These are phyloP conservation scores for Cyrtorhinus lividipennis DNA, from an alignment of 1,140 invertebrate species.

Conservation along the genomic window DNA sequence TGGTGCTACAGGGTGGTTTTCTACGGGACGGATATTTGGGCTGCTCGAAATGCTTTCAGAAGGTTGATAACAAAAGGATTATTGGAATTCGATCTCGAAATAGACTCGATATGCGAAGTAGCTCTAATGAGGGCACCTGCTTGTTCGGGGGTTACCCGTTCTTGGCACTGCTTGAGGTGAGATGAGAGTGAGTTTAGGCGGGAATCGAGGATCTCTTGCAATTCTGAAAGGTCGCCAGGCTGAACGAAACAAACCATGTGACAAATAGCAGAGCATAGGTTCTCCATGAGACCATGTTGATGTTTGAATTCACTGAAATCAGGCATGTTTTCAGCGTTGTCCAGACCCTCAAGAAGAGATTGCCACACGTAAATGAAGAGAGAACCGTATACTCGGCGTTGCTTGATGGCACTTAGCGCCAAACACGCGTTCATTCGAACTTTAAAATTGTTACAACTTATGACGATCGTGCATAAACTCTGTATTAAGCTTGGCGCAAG, in stretches of 20 bases:
- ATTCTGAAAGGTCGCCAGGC: slow-evolving; percentile 11
- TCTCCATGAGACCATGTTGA: slow-evolving; percentile 15
- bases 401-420: slow-evolving; percentile 16
- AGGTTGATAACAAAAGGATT: background rate
- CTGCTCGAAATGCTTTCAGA: background rate
- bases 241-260: slow-evolving; percentile 11
- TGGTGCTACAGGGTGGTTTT: too few species aligned
- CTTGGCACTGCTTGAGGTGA: slow-evolving; percentile 14
- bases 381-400: slow-evolving; percentile 9
- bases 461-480: slow-evolving; percentile 17
- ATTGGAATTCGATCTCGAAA: background rate
- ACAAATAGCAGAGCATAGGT: slow-evolving; percentile 19
- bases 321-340: slow-evolving; percentile 22
- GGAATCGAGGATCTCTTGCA: slow-evolving; percentile 12
- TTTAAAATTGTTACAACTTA: slow-evolving; percentile 22
- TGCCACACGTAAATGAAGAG: slow-evolving; percentile 15
- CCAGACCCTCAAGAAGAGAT: slow-evolving; percentile 20
- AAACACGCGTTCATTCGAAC: slow-evolving; percentile 20
- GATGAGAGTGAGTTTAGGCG: slow-evolving; percentile 3
- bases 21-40: too few species aligned
- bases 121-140: background rate
- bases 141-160: slow-evolving; percentile 15
- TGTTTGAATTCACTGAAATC: slow-evolving; percentile 23
- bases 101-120: background rate
- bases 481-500: background rate